phyloP scores from a whole-genome alignment of 2,113 vertebrate genomes.

The Noturus placidus region DNA sequence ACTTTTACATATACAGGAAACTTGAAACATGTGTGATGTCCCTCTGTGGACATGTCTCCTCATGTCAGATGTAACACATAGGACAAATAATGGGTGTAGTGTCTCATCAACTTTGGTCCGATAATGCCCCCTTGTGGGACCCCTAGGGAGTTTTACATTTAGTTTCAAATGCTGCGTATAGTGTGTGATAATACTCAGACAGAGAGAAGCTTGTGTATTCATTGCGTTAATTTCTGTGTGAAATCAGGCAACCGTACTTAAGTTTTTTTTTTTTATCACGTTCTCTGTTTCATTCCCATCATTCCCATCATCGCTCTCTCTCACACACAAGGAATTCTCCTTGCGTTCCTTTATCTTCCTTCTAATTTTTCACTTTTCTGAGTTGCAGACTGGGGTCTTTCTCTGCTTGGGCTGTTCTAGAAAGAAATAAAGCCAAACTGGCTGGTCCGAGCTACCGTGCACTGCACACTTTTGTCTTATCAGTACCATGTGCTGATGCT shows the following conservation, averaged over 20 bases:
- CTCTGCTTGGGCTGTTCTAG: conserved; percentile 36
- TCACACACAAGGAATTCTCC: background rate
- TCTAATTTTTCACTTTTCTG: background rate
- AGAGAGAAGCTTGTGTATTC: background rate
- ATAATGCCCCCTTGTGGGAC: conserved; percentile 18
- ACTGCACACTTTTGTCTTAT: background rate
- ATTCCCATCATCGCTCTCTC: background rate
- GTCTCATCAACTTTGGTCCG: background rate
- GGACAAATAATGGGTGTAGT: background rate
- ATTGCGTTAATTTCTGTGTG: background rate
- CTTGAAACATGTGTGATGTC: too few relatives aligned
- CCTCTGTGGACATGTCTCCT: too few relatives aligned
- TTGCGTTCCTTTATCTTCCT: background rate
- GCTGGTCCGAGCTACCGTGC: background rate
- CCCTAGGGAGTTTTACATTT: background rate
- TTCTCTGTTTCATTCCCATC: background rate
- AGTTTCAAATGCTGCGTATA: background rate
- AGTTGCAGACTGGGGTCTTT: conserved; percentile 11
- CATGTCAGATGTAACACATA: background rate
- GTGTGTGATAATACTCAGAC: background rate
- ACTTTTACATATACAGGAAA: background rate
- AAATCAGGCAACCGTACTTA: conserved; percentile 1
- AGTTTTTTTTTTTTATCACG: background rate
- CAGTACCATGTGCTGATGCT: background rate
- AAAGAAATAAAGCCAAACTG: conserved; percentile 40